A percentile compares a stretch with the other conserved stretches of the same genome.
phyloP scores from a whole-genome alignment of 37 sponge, comb jelly and placozoan species.

The Spongilla lacustris region DNA sequence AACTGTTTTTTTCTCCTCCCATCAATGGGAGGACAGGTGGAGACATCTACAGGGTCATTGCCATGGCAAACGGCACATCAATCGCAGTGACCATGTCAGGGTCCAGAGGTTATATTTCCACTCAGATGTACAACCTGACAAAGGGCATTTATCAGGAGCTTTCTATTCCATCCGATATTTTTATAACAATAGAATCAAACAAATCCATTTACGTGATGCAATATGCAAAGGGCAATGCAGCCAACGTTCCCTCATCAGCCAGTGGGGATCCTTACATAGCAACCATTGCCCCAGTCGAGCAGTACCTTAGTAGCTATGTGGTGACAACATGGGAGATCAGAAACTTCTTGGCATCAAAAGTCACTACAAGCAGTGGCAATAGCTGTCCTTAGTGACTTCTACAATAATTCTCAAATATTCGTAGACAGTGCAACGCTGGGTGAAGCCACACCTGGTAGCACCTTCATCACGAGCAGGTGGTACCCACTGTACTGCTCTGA shows the following conservation, averaged over 20 bases:
- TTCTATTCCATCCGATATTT: neutral
- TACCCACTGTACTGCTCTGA: too few species aligned
- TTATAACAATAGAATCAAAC: conserved; percentile 44
- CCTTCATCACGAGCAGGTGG: too few species aligned
- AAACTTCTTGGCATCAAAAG: too few species aligned
- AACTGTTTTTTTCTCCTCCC: conserved; percentile 36
- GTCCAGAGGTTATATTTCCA: neutral
- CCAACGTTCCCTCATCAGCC: neutral
- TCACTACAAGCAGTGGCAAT: too few species aligned
- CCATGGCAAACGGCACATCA: conserved; percentile 26
- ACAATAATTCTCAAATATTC: too few species aligned
- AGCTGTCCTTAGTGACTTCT: too few species aligned
- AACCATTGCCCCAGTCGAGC: conserved; percentile 70
- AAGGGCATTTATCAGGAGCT: conserved; percentile 21
- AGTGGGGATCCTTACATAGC: conserved; percentile 68
- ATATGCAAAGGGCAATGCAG: conserved; percentile 20
- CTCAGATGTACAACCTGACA: neutral
- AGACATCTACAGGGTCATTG: conserved; percentile 37
- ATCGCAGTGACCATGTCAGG: conserved; percentile 15
- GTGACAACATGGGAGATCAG: neutral
- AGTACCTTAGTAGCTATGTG: conserved; percentile 60
- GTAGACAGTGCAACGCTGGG: too few species aligned
- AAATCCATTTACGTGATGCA: conserved; percentile 45
- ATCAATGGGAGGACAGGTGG: conserved; percentile 12
- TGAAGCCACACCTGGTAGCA: too few species aligned